phyloP scores from a whole-genome alignment of 2,888 invertebrate genomes.

The Rotaria macrura region DNA sequence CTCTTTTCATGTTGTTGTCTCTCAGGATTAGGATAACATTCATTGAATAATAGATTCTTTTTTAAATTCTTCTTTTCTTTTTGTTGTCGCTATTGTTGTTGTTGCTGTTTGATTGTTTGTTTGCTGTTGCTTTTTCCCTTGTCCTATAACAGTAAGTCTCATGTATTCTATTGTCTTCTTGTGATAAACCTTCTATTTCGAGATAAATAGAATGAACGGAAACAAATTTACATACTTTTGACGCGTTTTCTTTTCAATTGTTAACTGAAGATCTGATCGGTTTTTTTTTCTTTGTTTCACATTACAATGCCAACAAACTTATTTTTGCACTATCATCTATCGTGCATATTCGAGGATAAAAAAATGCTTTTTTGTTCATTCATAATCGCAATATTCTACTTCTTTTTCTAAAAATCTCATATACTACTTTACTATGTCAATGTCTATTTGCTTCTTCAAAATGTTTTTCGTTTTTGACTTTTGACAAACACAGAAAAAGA shows the following conservation, averaged over 20 bases:
- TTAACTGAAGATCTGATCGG: not conserved
- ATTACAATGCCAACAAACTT: not conserved
- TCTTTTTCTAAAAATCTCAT: not conserved
- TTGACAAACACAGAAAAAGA: not conserved
- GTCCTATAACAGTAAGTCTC: not conserved
- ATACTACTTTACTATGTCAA: not conserved
- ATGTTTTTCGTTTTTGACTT: not conserved
- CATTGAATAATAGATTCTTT: not conserved
- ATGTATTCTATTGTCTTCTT: not conserved
- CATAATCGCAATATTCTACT: not conserved
- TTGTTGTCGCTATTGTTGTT: not conserved
- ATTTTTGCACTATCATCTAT: not conserved
- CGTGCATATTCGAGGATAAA: not conserved
- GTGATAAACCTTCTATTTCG: not conserved
- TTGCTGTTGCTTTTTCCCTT: not conserved
- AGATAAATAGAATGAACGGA: not conserved
- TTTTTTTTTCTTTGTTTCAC: not conserved
- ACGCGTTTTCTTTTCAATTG: not conserved
- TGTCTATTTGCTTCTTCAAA: not conserved
- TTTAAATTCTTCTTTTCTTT: not conserved
- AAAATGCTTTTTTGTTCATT: not conserved
- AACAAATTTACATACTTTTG: not conserved
- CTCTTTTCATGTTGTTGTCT: not conserved
- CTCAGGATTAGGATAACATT: constrained; percentile 15
- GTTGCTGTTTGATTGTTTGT: too few relatives aligned